phyloP scores from a whole-genome alignment of 2,888 invertebrate genomes.

The Ophraella communa region DNA sequence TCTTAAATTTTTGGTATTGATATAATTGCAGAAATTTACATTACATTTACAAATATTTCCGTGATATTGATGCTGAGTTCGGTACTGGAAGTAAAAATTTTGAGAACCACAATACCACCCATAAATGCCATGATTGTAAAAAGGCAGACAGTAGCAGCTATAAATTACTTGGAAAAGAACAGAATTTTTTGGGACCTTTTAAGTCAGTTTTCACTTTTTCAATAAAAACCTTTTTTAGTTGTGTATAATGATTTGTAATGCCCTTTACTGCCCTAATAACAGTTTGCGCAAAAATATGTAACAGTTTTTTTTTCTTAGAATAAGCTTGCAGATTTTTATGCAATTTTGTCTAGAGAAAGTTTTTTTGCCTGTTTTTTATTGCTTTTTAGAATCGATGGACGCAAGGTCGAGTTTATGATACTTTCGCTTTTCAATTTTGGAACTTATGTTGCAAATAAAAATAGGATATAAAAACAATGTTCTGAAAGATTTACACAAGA shows the following conservation, averaged over 20 bases:
- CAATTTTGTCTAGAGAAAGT: slow-evolving; percentile 19
- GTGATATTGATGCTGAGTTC: background rate
- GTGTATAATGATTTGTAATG: slow-evolving; percentile 37
- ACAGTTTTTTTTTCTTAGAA: slow-evolving; percentile 20
- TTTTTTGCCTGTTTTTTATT: slow-evolving; percentile 20
- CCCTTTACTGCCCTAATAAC: slow-evolving; percentile 40
- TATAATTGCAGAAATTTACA: too few species aligned
- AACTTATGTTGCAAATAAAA: background rate
- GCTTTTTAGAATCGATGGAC: background rate
- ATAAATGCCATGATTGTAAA: slow-evolving; percentile 42
- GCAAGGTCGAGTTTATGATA: background rate
- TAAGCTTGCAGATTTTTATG: slow-evolving; percentile 24
- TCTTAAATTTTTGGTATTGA: too few species aligned
- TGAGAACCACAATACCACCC: slow-evolving; percentile 38
- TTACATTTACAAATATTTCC: too few species aligned
- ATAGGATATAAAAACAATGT: background rate
- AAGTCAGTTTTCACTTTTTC: slow-evolving; percentile 38
- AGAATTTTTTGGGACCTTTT: slow-evolving; percentile 33
- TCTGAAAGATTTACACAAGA: too few species aligned
- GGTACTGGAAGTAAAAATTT: slow-evolving; percentile 19
- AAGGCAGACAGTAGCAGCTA: slow-evolving; percentile 43
- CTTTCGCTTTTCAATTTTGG: background rate
- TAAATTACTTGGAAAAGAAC: slow-evolving; percentile 33
- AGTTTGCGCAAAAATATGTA: slow-evolving; percentile 37
- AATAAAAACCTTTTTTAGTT: slow-evolving; percentile 34